phyloP scores from a whole-genome alignment of 2,113 vertebrate genomes.

The Campylomormyrus tamandua region DNA sequence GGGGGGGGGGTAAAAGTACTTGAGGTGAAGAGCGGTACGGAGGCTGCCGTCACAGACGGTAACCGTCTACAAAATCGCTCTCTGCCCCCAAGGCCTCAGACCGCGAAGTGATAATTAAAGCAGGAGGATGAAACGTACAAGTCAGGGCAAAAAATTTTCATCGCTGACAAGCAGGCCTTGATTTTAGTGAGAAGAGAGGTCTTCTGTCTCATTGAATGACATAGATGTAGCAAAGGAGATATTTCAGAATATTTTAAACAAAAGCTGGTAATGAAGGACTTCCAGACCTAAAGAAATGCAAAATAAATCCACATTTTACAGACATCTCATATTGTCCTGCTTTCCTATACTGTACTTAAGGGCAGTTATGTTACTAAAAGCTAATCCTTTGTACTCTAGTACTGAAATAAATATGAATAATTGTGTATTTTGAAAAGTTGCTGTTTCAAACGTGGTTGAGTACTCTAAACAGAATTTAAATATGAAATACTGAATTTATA shows the following conservation, averaged over 20 bases:
- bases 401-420: background rate
- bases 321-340: background rate
- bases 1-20: background rate
- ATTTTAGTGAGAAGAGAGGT: background rate
- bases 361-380: background rate
- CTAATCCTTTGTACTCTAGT: background rate
- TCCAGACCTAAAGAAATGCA: background rate
- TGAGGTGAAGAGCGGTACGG: background rate
- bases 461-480: background rate
- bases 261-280: background rate
- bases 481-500: background rate
- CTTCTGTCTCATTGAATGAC: background rate
- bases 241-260: background rate
- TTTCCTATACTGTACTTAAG: background rate
- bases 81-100: conserved; percentile 55
- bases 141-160: background rate
- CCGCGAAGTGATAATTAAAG: conserved; percentile 56
- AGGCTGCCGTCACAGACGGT: background rate
- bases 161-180: background rate
- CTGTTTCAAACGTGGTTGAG: background rate
- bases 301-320: background rate
- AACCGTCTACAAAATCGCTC: background rate
- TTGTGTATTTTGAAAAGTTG: background rate
- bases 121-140: conserved; percentile 33
- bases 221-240: background rate